phyloP scores from a whole-genome alignment of 2,797 vertebrate genomes.

The Ambastaia sidthimunki region DNA sequence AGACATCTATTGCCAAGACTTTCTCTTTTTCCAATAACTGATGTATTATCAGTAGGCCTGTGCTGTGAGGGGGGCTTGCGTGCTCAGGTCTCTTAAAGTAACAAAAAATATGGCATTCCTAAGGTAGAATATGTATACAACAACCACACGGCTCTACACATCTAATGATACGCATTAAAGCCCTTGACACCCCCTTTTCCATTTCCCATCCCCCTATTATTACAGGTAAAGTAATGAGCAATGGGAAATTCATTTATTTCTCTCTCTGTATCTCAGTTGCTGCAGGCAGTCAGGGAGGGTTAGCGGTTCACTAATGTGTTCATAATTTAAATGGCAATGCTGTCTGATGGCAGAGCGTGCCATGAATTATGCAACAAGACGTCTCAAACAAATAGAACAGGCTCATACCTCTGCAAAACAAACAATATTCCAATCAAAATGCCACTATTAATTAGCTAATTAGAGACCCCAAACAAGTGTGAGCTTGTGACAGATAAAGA shows the following conservation, averaged over 20 bases:
- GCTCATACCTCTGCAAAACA: conserved; percentile 69
- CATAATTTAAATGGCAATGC: conserved; percentile 79
- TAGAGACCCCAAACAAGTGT: conserved; percentile 72
- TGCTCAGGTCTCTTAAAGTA: background rate
- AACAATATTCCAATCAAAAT: conserved; percentile 73
- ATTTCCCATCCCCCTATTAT: conserved; percentile 66
- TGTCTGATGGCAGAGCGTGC: conserved; percentile 67
- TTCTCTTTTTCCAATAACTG: background rate
- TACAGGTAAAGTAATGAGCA: conserved; percentile 68
- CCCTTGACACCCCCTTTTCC: conserved; percentile 44
- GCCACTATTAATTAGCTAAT: conserved; percentile 76
- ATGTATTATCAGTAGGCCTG: background rate
- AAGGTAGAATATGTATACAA: conserved; percentile 1
- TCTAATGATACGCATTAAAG: conserved; percentile 72
- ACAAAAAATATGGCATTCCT: background rate
- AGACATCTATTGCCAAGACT: background rate
- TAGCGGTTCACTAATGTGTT: conserved; percentile 73
- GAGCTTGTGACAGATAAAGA: conserved; percentile 64
- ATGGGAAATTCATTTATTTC: conserved; percentile 63
- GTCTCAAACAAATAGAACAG: conserved; percentile 72
- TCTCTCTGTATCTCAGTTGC: conserved; percentile 57
- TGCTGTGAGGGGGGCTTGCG: background rate
- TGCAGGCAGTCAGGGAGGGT: conserved; percentile 70
- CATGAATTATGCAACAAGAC: conserved; percentile 79
- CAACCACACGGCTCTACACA: conserved; percentile 25